Evolutionary conservation across 23 tunicate species (phyloP), one percentile per base, ranked within the genome.

Genomic region (Phallusia fumigata): DNA sequence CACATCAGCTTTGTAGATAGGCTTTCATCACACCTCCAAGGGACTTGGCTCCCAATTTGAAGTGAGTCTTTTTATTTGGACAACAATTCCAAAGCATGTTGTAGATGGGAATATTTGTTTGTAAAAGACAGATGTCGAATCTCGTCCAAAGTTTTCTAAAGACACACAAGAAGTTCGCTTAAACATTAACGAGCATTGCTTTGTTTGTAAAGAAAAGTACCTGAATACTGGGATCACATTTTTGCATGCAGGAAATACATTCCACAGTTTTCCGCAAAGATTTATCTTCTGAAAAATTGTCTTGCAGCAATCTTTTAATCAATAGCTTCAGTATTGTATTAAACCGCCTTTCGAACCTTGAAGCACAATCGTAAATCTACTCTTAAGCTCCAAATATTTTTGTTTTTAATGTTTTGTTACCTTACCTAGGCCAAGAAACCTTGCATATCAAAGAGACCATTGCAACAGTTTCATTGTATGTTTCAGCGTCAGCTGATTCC

Each of bases 281-380:
- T 1, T 21, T 58, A 6, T 58, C 69, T 21, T 58, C 69, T 3
- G 16, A 21, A 8, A 22, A 58, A 21, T 53, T 73, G 30, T 22
- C 36, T 52, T n/a, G 79, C 81, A 65, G 36, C 33, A 32, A 77
- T 49, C 44, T 76, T 52, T 19, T 44, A 31, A 84, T 18, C 75
- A 22, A 76, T 33, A 52, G 76, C 52, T 10, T 50, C 30, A 76
- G 45, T 36, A 31, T 77, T 76, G 65, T 81, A 52, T 21, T 22
- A 15, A 18, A 32, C 30, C 33, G 79, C 36, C 74, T 3, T 19
- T 26, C 10, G 50, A 31, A 53, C 35, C 32, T 32, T 52, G 6
- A 40, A 40, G 10, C 8, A 40, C 47, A 40, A 3, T 40, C 10
- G 8, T 10, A 5, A 40, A 40, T 3, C 10, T 40, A 5, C 47